Evolutionary conservation across 1,140 invertebrate genomes (phyloP).

Genomic region (Chrysopa pallens): DNA sequence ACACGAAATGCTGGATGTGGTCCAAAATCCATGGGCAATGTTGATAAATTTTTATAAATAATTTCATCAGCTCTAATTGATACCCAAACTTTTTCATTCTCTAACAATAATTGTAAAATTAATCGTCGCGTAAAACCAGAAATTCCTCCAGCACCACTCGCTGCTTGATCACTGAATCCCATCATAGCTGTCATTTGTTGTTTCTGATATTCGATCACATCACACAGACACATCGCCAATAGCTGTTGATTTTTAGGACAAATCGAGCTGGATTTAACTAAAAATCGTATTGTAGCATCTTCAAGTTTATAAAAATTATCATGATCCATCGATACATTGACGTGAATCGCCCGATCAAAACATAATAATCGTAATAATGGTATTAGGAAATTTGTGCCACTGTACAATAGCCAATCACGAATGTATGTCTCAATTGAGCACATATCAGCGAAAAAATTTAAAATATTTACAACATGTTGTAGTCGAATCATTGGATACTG

Average conservation of each 20-base stretch:
- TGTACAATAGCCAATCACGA: conserved; percentile 69
- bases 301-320: conserved; percentile 43
- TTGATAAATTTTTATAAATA: conserved; percentile 17
- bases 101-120: conserved; percentile 66
- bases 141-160: conserved; percentile 27
- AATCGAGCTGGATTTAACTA: conserved; percentile 63
- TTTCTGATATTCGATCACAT: conserved; percentile 49
- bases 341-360: conserved; percentile 23
- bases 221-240: conserved; percentile 57
- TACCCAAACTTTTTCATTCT: conserved; percentile 66
- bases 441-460: conserved; percentile 64
- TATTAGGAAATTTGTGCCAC: conserved; percentile 65
- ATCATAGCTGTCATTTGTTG: conserved; percentile 21
- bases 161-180: conserved; percentile 10
- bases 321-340: conserved; percentile 8
- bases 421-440: conserved; percentile 54
- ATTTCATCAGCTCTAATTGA: conserved; percentile 21
- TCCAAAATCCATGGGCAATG: conserved; percentile 22
- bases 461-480: conserved; percentile 38
- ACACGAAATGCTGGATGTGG: conserved; percentile 21
- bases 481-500: conserved; percentile 28
- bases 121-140: conserved; percentile 75
- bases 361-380: conserved; percentile 60
- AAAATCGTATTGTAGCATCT: conserved; percentile 52
- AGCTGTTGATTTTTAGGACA: conserved; percentile 70